These are phyloP conservation scores for Aphyosemion australe DNA, from an alignment of 2,113 vertebrate species.

Conservation along the genomic window DNA sequence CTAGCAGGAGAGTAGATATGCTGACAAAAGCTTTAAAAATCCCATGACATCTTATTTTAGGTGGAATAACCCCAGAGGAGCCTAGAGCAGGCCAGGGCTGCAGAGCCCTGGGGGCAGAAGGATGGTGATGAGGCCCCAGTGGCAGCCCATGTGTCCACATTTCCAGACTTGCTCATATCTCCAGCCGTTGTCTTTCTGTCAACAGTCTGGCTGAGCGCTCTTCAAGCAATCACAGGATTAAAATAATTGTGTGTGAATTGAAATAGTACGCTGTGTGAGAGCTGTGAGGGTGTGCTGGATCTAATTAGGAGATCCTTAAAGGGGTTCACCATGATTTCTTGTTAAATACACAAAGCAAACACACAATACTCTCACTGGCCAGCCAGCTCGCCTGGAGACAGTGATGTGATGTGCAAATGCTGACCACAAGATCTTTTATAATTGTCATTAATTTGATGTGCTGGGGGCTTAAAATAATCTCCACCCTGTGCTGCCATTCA, in stretches of 20 bases:
- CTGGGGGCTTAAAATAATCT: slow-evolving; percentile 51
- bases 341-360: slow-evolving; percentile 27
- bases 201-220: slow-evolving; percentile 70
- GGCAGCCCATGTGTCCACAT: slow-evolving; percentile 67
- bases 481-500: slow-evolving; percentile 49
- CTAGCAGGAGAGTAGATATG: slow-evolving; percentile 51
- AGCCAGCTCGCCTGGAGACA: slow-evolving; percentile 30
- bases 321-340: slow-evolving; percentile 68
- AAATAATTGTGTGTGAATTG: slow-evolving; percentile 79
- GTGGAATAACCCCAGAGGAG: slow-evolving; percentile 53
- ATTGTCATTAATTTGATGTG: slow-evolving; percentile 72
- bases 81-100: slow-evolving; percentile 35
- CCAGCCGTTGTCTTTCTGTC: slow-evolving; percentile 73
- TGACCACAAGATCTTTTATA: slow-evolving; percentile 62
- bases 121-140: slow-evolving; percentile 62
- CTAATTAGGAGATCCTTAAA: slow-evolving; percentile 81
- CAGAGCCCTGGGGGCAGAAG: slow-evolving; percentile 59
- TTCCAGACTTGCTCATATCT: slow-evolving; percentile 66
- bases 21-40: slow-evolving; percentile 59
- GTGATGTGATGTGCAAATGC: slow-evolving; percentile 37
- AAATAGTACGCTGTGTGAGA: slow-evolving; percentile 79
- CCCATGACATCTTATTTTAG: slow-evolving; percentile 76
- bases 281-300: slow-evolving; percentile 81
- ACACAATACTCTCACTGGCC: slow-evolving; percentile 12
- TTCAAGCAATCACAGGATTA: slow-evolving; percentile 86